phyloP scores from a whole-genome alignment of 1,140 invertebrate genomes.

The Calosoma granatense region DNA sequence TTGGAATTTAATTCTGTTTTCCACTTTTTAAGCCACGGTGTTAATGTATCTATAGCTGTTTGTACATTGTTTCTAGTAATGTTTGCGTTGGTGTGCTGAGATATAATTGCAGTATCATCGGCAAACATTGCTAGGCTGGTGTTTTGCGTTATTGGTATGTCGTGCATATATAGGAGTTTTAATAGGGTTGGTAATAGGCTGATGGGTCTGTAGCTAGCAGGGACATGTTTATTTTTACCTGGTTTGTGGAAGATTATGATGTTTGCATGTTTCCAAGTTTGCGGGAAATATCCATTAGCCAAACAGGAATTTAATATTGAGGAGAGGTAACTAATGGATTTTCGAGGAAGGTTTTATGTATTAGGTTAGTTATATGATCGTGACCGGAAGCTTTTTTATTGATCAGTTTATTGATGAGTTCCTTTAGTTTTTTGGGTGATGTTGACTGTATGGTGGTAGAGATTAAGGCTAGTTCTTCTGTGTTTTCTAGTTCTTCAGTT shows the following conservation, averaged over 20 bases:
- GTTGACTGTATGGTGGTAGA: neutral
- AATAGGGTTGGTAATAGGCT: neutral
- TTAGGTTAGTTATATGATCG: neutral
- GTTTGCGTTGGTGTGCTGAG: neutral
- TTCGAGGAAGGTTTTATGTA: neutral
- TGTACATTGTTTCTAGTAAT: neutral
- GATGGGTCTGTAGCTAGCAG: neutral
- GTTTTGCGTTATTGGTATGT: conserved; percentile 10
- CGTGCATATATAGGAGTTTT: conserved; percentile 14
- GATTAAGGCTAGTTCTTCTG: neutral
- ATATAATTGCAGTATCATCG: conserved; percentile 15
- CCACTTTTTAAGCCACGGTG: conserved; percentile 7
- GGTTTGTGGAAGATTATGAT: neutral
- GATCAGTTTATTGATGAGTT: neutral
- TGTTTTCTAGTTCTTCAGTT: neutral
- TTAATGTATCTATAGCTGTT: conserved; percentile 1
- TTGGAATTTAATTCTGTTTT: conserved; percentile 3
- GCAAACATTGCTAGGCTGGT: conserved; percentile 15
- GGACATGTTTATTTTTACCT: neutral
- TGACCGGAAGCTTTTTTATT: neutral
- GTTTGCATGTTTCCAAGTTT: neutral
- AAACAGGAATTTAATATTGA: neutral
- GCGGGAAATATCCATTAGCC: neutral
- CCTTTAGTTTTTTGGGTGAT: neutral
- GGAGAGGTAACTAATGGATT: neutral